Conservation (phyloP, 1,140 invertebrate species). For the Procambarus clarkii region DNA sequence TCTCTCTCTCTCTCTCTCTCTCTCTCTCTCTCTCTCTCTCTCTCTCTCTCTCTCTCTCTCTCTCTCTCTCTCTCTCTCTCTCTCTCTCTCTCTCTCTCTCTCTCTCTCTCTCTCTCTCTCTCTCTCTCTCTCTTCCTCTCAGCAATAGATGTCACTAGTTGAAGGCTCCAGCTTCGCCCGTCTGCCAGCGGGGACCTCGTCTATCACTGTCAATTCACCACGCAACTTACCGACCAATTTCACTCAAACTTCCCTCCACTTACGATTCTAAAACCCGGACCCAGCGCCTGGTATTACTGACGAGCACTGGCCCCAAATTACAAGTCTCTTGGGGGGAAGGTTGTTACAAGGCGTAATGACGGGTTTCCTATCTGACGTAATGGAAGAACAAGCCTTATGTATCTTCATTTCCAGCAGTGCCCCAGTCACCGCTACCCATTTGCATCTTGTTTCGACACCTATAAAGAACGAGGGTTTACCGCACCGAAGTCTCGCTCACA, state of each 20-base stretch:
- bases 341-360: conserved; percentile 13
- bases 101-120: too few species aligned
- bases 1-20: too few species aligned
- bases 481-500: neutral
- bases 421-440: neutral
- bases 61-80: neutral
- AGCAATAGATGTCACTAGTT: neutral
- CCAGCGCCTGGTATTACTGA: neutral
- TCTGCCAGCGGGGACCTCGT: neutral
- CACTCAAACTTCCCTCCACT: neutral
- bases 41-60: too few species aligned
- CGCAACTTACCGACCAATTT: conserved; percentile 3
- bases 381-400: conserved; percentile 19
- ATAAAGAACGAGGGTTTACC: neutral
- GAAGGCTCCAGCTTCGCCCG: too few species aligned
- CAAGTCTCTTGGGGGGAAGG: neutral
- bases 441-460: conserved; percentile 5
- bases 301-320: conserved; percentile 11
- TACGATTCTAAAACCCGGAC: neutral
- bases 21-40: too few species aligned
- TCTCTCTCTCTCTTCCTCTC: neutral
- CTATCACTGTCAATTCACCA: conserved; percentile 1
- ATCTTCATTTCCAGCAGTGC: neutral
- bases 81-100: neutral
- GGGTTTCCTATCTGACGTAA: conserved; percentile 15